Conservation (phyloP, 53 echinoderm and acorn worm species). For the Stichopus horrens region DNA sequence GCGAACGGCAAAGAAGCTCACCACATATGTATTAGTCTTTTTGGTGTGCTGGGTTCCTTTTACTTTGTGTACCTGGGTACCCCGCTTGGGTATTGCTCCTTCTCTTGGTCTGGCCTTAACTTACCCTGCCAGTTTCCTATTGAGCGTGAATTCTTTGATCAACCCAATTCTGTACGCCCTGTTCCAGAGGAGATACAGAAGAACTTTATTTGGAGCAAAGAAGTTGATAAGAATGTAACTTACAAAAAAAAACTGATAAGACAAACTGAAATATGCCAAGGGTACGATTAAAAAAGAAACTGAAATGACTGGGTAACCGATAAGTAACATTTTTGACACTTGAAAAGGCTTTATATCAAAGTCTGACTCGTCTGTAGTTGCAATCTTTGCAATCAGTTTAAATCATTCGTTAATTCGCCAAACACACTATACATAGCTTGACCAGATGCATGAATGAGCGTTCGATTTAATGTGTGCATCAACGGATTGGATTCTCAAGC, state of each 20-base stretch:
- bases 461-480: too few relatives aligned
- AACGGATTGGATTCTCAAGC: too few relatives aligned
- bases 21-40: background rate
- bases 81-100: background rate
- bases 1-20: background rate
- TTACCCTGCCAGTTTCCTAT: background rate
- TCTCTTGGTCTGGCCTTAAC: background rate
- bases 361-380: too few relatives aligned
- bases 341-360: too few relatives aligned
- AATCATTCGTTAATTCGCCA: too few relatives aligned
- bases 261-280: background rate
- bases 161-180: conserved; percentile 36
- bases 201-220: background rate
- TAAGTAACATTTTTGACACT: too few relatives aligned
- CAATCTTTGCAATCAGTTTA: too few relatives aligned
- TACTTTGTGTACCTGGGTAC: background rate
- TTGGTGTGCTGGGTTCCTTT: background rate
- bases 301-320: too few relatives aligned
- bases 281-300: too few relatives aligned
- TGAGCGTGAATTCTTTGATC: conserved; percentile 13
- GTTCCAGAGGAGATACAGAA: conserved; percentile 11
- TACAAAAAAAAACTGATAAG: background rate
- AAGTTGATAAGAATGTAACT: background rate
- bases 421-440: too few relatives aligned
- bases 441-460: too few relatives aligned